Base-by-base conservation (phyloP, 2,113 vertebrate genomes). In the Gadus macrocephalus region DNA sequence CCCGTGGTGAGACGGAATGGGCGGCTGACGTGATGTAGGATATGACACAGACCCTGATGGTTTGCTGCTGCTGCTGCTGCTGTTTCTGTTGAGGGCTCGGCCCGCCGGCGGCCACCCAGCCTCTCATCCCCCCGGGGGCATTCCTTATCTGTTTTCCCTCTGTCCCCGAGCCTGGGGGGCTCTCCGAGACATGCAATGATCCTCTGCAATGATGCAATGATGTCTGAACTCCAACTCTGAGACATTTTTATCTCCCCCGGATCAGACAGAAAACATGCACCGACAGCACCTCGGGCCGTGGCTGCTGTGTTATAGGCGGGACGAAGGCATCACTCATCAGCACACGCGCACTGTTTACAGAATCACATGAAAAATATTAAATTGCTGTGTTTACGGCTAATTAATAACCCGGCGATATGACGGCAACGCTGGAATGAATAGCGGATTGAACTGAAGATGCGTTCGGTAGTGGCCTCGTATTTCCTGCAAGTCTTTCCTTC, bases 1-100 rank as follows among this genome's bases (percentile, higher is more conserved):
- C 84, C 78, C 69, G 80, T 64, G 64, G 79, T 70, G 82, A 85
- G 74, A 83, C 78, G 82, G 79, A 83, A 81, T 75, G 84, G 86
- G 82, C 74, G 81, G 81, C 84, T 74, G 82, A 80, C 25, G 69
- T 88, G 87, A 91, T 90, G 86, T 88, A 88, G 88, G 86, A 89
- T 85, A 86, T 89, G 90, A 91, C 88, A 88, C 79, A 86, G 90
- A 77, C 86, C 85, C 85, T 89, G 90, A 91, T 83, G 85, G 84
- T 81, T 87, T 62, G 79, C 81, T n/a, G 61, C 73, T 85, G 84
- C 76, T 80, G 83, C 88, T 86, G 89, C 85, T 90, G 31, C 6
- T 35, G 28, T 5, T 90, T 20, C 20, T 20, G 20, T 88, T 86
- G 87, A 82, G 79, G 71, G 81, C 67, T 63, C 73, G 70, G 77